These are phyloP conservation scores for Meles meles DNA, from an alignment of 2,113 vertebrate genomes.

Conservation along the genomic window DNA sequence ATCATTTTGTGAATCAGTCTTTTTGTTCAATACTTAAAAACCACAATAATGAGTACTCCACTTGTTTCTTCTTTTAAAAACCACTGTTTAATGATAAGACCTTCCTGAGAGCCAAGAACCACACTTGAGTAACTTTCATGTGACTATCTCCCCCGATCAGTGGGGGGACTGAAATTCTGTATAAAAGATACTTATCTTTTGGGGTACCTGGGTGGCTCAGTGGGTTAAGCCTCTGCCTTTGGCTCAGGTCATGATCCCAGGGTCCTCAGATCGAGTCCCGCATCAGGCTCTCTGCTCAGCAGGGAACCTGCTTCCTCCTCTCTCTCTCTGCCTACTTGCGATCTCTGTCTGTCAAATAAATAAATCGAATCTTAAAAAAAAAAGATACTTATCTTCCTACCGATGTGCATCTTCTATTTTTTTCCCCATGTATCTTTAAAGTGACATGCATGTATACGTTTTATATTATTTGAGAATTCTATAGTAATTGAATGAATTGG, in stretches of 20 bases:
- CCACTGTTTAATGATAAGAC: not conserved
- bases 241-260: too few relatives aligned
- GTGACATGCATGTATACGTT: not conserved
- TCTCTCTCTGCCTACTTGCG: too few relatives aligned
- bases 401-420: not conserved
- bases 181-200: not conserved
- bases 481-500: not conserved
- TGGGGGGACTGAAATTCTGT: not conserved
- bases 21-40: not conserved
- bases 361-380: too few relatives aligned
- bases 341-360: too few relatives aligned
- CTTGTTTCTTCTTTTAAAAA: not conserved
- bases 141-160: not conserved
- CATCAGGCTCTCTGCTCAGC: too few relatives aligned
- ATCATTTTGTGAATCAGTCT: not conserved
- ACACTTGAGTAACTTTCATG: not conserved
- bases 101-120: not conserved
- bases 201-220: too few relatives aligned
- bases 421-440: not conserved
- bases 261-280: rapidly evolving
- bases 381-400: not conserved
- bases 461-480: not conserved
- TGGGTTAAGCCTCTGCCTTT: too few relatives aligned
- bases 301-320: too few relatives aligned
- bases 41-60: not conserved